Evolutionary conservation across 2,888 invertebrate genomes (phyloP), one percentile per base, ranked within the genome.

Genomic region (Deilephila elpenor): DNA sequence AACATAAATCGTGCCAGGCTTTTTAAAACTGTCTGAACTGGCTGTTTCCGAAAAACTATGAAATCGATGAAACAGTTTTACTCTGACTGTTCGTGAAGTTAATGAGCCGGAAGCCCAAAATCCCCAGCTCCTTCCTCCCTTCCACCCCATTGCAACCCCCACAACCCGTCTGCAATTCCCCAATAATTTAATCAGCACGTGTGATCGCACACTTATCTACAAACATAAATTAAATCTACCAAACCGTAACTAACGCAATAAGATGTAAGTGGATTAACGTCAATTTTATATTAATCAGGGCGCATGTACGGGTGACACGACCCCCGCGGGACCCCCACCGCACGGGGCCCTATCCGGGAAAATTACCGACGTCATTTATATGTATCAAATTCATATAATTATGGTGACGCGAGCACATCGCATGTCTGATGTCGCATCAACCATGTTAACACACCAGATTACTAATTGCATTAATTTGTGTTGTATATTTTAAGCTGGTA

Each of bases 211-310:
- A 56, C 7, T 56, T 56, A 56, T 56, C 56, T 56, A 56, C 56
- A 56, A 56, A 56, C 17, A 17, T 29, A 60, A 29, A 60, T 60
- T 60, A 60, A 60, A 67, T 44, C 11, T 44, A 67, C 25, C 51
- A 67, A 67, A 64, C 8, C 56, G 56, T 56, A n/a, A 56, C n/a
- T 64, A 37, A 44, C 64, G n/a, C 29, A 51, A 37, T 62, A 62
- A 14, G 51, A 67, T 51, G 67, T 67, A 67, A 67, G 67, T 67
- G 51, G 44, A 67, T 67, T 67, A 67, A 67, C 51, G 44, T 67
- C 51, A 67, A 67, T 51, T 67, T 67, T 25, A 67, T 67, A 67
- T 67, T 67, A 67, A 67, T 67, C 44, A 67, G 67, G 32, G n/a
- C 7, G 67, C 44, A 25, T 56, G 56, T 56, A 56, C 67, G 44